Evolutionary conservation across 2,888 invertebrate genomes (phyloP), one percentile per base, ranked within the genome.

Genomic region (Agrilus biguttatus): DNA sequence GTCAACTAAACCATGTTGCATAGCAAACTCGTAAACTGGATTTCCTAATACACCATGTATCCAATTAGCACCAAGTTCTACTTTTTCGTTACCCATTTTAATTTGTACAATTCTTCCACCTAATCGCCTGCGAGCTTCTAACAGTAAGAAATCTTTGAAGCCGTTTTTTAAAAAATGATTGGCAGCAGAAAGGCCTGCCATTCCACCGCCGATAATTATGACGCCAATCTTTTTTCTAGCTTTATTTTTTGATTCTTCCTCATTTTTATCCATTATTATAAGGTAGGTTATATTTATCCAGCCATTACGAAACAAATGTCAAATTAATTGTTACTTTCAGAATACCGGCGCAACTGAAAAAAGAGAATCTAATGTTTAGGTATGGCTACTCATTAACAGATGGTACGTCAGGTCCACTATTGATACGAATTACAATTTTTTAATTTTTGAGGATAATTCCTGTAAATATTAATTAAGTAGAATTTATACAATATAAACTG

Each of bases 41-140:
- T 92, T 92, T 17, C 87, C 86, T 36, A 88, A 68, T 39, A 90
- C 87, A 34, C 92, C 92, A 60, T 92, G 91, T 53, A 92, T 88
- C 88, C 90, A 91, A 64, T 91, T 91, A 28, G 91, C 91, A 43
- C 92, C 92, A 49, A 90, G 67, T 68, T 92, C 91, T 38, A 91
- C 74, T 61, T 65, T 70, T 55, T 72, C 70, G 45, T 67, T 67
- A 62, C 80, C 80, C 61, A 85, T 72, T 54, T 80, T 76, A 56
- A 82, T 78, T 45, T 86, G 79, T 44, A 84, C 71, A 51, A 90
- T 85, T 50, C 90, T 73, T 47, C 89, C 90, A 41, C 90, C 90
- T 49, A 89, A 74, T 47, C 85, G 75, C 59, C 77, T 77, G 59
- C 87, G 74, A 45, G 84, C 86, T 70, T 89, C 90, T 53, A 89